Evolutionary conservation across 1,140 invertebrate genomes (phyloP), one percentile per base, ranked within the genome.

Genomic region (Penaeus indicus): DNA sequence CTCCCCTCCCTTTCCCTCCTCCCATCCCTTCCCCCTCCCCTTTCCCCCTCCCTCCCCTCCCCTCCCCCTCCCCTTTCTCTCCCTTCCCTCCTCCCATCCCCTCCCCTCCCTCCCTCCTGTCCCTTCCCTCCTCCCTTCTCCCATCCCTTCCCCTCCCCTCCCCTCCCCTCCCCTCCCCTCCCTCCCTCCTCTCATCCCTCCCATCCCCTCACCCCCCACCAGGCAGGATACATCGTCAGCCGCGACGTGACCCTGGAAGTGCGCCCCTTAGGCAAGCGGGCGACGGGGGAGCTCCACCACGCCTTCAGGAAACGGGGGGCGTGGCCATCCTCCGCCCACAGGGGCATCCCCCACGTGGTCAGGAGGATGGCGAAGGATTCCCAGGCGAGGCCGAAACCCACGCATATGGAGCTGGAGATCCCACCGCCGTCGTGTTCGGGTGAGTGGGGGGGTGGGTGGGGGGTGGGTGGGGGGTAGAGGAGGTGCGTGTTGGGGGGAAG

Each of bases 201-300:
- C 47, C 25, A 1, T 18, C 21, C 42, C 0, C 54, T 5, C 54
- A 7, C 21, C n/a, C 21, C 22, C 11, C 25, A 3, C 16, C 60
- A 83, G 81, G 62, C 81, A 5, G 81, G 81, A 10, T 83, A 32
- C 62, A 21, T 83, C 60, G 81, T 83, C 11, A 83, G 38, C n/a
- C 60, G 62, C n/a, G 62, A 83, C 62, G 22, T 63, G 7, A 83
- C 81, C n/a, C 60, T 83, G 4, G 81, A 83, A 22, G 10, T 83
- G 25, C 81, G 81, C 7, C 81, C 81, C 1, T 27, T 83, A 3
- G 60, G 32, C 7, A 63, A 63, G 4, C 22, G n/a, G 61, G 81
- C 60, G 13, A 25, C 62, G 8, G 62, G 64, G 27, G 18, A 27
- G 4, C 19, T 83, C 60, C 81, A 67, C 62, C 27, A 64, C 7